Base-by-base conservation (phyloP, 1,140 invertebrate species). In the Pentalonia nigronervosa region DNA sequence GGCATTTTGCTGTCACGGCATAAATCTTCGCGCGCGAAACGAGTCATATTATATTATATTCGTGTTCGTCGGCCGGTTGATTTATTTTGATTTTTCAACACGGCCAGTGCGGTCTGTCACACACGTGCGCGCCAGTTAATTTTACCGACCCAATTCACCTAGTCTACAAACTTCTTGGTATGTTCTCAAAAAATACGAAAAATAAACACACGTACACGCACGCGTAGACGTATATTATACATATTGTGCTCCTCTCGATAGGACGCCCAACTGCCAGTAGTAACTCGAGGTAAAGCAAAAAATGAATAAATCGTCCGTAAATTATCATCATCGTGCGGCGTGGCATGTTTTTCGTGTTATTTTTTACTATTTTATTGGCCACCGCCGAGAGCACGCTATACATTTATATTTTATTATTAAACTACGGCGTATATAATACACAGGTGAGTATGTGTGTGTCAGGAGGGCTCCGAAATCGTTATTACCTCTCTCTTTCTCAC, bases 111-210 rank as follows among this genome's bases (percentile, higher is more conserved):
- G 41, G 23, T 41, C 41, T 88, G 47, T 88, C 87, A 36, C 34
- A 53, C 48, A 36, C 88, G 88, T 53, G 88, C 86, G 30, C 45
- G 50, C 50, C 50, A 56, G 88, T 56, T 56, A 56, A 89, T 89
- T 89, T 89, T 53, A 56, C 88, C 88, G 88, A 89, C 88, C 88
- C 50, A 89, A 89, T 89, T 89, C 88, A 89, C 88, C 50, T 23
- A 41, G 14, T 34, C 30, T 25, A 36, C 9, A 89, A 9, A 89
- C 88, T 89, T 89, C 48, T 53, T 89, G 48, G 88, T 56, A 89
- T 34, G 88, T 89, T 56, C 50, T 89, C 88, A 56, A 89, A 48
- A 89, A 56, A 76, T 76, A 76, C 34, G 88, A 56, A 53, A 36
- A 89, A 89, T 89, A 56, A 89, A 89, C 88, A 25, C 21, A 17